phyloP scores from a whole-genome alignment of 2,797 vertebrate species.

The Valencia hispanica region DNA sequence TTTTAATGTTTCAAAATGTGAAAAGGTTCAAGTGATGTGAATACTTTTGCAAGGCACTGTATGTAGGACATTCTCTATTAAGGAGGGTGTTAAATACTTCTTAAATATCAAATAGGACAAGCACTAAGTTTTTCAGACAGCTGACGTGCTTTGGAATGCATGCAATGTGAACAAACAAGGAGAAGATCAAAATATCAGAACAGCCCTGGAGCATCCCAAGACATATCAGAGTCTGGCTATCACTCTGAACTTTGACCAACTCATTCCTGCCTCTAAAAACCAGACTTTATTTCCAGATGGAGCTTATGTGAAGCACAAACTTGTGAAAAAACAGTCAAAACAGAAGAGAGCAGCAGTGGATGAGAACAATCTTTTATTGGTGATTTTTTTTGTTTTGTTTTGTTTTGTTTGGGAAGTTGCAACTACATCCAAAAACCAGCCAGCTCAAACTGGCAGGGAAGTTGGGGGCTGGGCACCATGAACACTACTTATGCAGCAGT shows the following conservation, averaged over 20 bases:
- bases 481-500: constrained; percentile 79
- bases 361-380: constrained; percentile 80
- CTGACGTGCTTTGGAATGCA: constrained; percentile 45
- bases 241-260: constrained; percentile 19
- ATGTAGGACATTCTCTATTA: background rate
- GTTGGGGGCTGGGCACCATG: constrained; percentile 68
- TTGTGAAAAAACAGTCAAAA: constrained; percentile 19
- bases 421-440: constrained; percentile 74
- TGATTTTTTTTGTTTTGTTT: constrained; percentile 48
- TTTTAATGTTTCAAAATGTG: background rate
- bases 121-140: constrained; percentile 22
- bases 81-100: constrained; percentile 22
- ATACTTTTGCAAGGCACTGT: background rate
- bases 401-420: constrained; percentile 57
- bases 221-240: constrained; percentile 24
- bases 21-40: background rate
- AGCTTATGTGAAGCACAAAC: constrained; percentile 2
- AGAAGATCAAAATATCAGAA: constrained; percentile 39
- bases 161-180: constrained; percentile 42
- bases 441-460: constrained; percentile 3
- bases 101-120: background rate
- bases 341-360: constrained; percentile 49
- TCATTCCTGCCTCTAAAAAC: background rate
- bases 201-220: constrained; percentile 17
- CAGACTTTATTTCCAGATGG: constrained; percentile 20